These are phyloP conservation scores for Laupala kohalensis DNA, from an alignment of 1,140 invertebrate species.

Conservation along the genomic window DNA sequence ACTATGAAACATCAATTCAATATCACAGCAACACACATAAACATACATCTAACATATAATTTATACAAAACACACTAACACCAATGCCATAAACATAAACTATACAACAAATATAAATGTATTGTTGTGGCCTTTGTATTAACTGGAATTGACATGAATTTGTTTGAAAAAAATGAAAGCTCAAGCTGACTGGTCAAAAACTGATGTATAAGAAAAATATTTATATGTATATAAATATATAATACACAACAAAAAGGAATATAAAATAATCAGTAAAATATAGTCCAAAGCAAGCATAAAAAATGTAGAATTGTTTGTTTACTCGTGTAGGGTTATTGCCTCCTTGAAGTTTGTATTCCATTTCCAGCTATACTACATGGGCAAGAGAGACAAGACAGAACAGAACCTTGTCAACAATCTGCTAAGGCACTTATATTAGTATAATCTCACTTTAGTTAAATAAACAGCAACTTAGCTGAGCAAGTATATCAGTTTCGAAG, in stretches of 20 bases:
- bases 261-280: constrained; percentile 13
- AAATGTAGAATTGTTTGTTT: constrained; percentile 30
- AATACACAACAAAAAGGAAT: background rate
- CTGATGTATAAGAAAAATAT: constrained; percentile 8
- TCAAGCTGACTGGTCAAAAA: constrained; percentile 10
- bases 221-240: constrained; percentile 14
- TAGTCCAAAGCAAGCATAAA: constrained; percentile 17
- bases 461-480: too few species aligned
- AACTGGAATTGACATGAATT: background rate
- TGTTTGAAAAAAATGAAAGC: constrained; percentile 13
- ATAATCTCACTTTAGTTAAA: background rate
- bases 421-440: background rate
- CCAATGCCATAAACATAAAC: background rate
- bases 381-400: constrained; percentile 17
- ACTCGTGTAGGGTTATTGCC: constrained; percentile 65
- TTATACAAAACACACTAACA: background rate
- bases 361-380: constrained; percentile 74
- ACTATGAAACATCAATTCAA: background rate
- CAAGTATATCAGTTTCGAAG: too few species aligned
- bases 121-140: background rate
- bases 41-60: background rate
- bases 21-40: background rate
- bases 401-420: constrained; percentile 8
- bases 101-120: background rate
- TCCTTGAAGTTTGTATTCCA: constrained; percentile 89